Evolutionary conservation across 2,113 vertebrate species (phyloP), one percentile per base, ranked within the genome.

Genomic region (Pardalotus punctatus): DNA sequence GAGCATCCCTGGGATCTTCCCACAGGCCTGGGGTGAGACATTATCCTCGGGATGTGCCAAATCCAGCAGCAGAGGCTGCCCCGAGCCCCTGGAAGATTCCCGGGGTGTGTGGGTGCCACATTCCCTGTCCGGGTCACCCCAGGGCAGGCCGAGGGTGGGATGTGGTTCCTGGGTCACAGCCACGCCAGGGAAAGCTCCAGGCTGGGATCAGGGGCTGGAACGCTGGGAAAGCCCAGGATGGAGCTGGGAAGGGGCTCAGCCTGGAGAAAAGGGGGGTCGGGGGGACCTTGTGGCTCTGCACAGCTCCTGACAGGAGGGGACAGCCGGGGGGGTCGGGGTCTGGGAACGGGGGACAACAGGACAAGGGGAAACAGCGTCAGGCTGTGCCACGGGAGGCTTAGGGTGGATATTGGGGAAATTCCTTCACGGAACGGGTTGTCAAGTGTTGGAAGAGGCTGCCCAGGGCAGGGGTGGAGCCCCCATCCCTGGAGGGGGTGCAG

Each of bases 371-470:
- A 38, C 4, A 0, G 58, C 69, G 58, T 12, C 47, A 13, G 2
- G 45, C 12, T 35, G 66, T 1, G 6, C 50, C 28, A n/a, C 40
- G 8, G 15, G 3, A 4, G n/a, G 14, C 0, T 58, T 1, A 8
- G 45, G 11, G 5, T 60, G 62, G 22, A 38, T 7, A 5, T 15
- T 8, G 18, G 1, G 28, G 9, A 23, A 12, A 69, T 53, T 15
- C 40, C 45, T 8, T 31, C 45, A 0, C 51, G 62, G 53, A 2
- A 43, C 67, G 6, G 61, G 13, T 0, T 17, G 35, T 17, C 1
- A 15, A 66, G 2, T 40, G 1, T 14, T 9, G 69, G 50, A 42
- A 36, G n/a, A 11, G 4, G 53, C 80, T 50, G 35, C 65, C 31
- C 43, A 9, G 78, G 43, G 42, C 38, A 22, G 22, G 1, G n/a